These are phyloP conservation scores for Arothron firmamentum DNA, from an alignment of 2,113 vertebrate species.

Conservation along the genomic window DNA sequence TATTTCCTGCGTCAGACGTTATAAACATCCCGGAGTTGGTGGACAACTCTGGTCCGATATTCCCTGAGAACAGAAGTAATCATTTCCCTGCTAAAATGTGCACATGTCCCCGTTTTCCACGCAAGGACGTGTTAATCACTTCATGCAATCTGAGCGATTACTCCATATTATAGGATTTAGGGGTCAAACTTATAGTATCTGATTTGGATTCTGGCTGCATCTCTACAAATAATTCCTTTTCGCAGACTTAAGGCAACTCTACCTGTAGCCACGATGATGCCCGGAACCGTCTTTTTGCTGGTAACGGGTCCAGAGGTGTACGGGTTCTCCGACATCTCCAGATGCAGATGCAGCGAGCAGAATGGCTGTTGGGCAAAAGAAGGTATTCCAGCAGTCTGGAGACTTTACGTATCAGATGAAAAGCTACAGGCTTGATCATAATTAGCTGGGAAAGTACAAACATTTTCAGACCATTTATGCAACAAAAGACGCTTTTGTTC, in stretches of 20 bases:
- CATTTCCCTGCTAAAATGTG: slow-evolving; percentile 11
- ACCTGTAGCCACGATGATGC: slow-evolving; percentile 93
- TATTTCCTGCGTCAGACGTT: slow-evolving; percentile 92
- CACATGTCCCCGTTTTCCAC: slow-evolving; percentile 27
- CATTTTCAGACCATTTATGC: slow-evolving; percentile 52
- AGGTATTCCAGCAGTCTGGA: slow-evolving; percentile 27
- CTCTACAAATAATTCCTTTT: slow-evolving; percentile 6
- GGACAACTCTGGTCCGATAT: slow-evolving; percentile 87
- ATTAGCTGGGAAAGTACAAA: slow-evolving; percentile 50
- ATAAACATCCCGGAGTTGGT: slow-evolving; percentile 87
- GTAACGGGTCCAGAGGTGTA: slow-evolving; percentile 93
- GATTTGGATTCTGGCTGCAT: slow-evolving; percentile 25
- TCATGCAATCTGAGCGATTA: slow-evolving; percentile 24
- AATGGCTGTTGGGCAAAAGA: slow-evolving; percentile 80
- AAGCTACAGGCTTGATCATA: slow-evolving; percentile 41
- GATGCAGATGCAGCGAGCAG: slow-evolving; percentile 90
- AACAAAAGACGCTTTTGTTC: slow-evolving; percentile 55
- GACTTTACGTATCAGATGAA: slow-evolving; percentile 38
- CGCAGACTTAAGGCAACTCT: slow-evolving; percentile 15
- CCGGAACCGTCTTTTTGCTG: slow-evolving; percentile 88
- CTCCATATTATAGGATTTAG: slow-evolving; percentile 29
- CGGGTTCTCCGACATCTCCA: slow-evolving; percentile 92
- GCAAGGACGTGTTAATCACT: slow-evolving; percentile 27
- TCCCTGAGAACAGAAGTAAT: slow-evolving; percentile 76
- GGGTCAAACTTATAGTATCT: slow-evolving; percentile 37